Percentiles rank a stretch among this genome's conserved stretches.
Conservation (phyloP, 2,888 invertebrate species). For the Eugnorisma glareosa region DNA sequence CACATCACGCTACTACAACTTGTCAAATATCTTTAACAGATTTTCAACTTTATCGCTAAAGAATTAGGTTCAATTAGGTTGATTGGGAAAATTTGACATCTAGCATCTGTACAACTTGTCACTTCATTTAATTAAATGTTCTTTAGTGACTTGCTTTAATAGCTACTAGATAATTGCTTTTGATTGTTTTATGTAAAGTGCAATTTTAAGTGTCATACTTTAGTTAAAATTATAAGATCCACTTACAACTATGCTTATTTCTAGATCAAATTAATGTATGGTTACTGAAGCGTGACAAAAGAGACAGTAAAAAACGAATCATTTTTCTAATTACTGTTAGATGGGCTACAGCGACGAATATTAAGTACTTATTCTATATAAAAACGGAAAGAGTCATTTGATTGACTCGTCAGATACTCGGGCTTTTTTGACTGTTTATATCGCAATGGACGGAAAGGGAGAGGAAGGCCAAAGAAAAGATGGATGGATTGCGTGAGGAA, state of each 20-base stretch:
- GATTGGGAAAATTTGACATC: too few relatives aligned
- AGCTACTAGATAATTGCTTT: background rate
- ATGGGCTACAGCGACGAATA: constrained; percentile 31
- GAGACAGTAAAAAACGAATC: constrained; percentile 30
- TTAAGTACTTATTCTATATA: background rate
- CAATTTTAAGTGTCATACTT: background rate
- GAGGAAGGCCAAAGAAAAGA: too few relatives aligned
- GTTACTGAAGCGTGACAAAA: constrained; percentile 22
- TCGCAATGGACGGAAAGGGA: too few relatives aligned
- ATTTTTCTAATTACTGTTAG: constrained; percentile 35
- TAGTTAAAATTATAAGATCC: background rate
- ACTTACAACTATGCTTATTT: background rate
- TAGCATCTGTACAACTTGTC: too few relatives aligned
- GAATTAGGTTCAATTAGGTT: too few relatives aligned
- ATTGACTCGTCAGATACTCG: constrained; percentile 29
- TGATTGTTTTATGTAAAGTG: background rate
- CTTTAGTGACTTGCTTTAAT: background rate
- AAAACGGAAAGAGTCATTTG: constrained; percentile 19
- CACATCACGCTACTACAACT: too few relatives aligned
- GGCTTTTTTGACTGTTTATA: constrained; percentile 1
- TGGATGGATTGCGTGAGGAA: too few relatives aligned
- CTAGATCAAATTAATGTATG: background rate
- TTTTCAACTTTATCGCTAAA: too few relatives aligned
- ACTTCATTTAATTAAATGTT: background rate
- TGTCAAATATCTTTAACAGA: too few relatives aligned